Percentiles rank a stretch among this genome's conserved stretches.
Evolutionary conservation across 2,797 vertebrate species (phyloP).

Genomic region (Numenius phaeopus): DNA sequence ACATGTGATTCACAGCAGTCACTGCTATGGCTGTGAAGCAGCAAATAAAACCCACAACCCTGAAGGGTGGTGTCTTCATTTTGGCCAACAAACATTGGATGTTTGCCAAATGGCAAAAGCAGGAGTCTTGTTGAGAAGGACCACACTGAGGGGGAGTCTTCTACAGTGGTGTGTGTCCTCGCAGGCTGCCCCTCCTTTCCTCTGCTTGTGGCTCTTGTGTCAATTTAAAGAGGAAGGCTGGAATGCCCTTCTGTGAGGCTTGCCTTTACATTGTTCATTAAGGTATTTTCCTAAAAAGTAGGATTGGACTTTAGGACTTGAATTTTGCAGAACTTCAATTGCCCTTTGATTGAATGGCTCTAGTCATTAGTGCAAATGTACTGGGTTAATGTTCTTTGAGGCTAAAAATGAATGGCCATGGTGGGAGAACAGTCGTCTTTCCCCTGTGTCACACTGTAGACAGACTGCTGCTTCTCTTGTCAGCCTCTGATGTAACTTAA

Average conservation of each 20-base stretch:
- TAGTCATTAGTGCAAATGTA: not conserved
- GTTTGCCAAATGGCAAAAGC: not conserved
- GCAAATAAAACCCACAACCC: not conserved
- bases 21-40: not conserved
- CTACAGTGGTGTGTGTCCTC: not conserved
- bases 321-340: slow-evolving; percentile 11
- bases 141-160: not conserved
- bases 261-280: not conserved
- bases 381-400: slow-evolving; percentile 8
- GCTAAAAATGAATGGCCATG: not conserved
- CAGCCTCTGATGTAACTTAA: slow-evolving; percentile 54
- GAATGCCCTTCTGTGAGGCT: not conserved
- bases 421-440: not conserved
- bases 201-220: not conserved
- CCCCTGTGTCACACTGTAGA: not conserved
- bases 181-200: not conserved
- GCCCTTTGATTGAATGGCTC: not conserved
- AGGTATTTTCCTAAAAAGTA: not conserved
- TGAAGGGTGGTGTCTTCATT: not conserved
- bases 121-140: not conserved
- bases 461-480: slow-evolving; percentile 41
- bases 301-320: not conserved
- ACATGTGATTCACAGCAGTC: not conserved
- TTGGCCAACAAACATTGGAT: not conserved
- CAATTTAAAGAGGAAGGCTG: not conserved